Base-by-base conservation (phyloP, 2,888 invertebrate genomes). In the Dyspetes luteomarginatus region DNA sequence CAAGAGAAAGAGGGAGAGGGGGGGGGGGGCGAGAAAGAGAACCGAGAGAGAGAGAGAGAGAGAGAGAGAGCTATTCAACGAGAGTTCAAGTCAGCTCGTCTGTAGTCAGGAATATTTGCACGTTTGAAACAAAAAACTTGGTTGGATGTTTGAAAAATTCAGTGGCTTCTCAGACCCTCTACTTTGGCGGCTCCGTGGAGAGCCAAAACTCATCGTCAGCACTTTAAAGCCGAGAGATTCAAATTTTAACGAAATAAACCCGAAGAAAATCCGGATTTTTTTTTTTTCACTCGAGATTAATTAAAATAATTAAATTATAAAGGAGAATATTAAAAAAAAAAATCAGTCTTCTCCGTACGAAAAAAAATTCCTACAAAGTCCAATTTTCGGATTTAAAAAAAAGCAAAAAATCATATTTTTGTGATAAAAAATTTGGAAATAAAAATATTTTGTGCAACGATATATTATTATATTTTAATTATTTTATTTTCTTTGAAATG, bases 61-160 rank as follows among this genome's bases (percentile, higher is more conserved):
- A 60, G 19, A 3, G 52, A 19, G 43, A 15, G 19, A 55, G 64
- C 78, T 76, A 76, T 81, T 83, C 82, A 83, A 43, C 76, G 28
- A 52, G 65, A 58, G 56, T 56, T 74, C 36, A 50, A 76, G 78
- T 64, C 67, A 64, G 62, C 67, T 67, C 64, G 55, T 19, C 71
- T 67, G 15, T 67, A 73, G 62, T 56, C 56, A 69, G 78, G 84
- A 83, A 86, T 87, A 86, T 88, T 88, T 86, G 87, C 86, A 81
- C 87, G 81, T 78, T 82, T 82, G 81, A 52, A 74, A 74, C 65
- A 77, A 77, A 79, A 83, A 85, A 84, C 85, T 85, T 68, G 24
- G 64, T 56, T 67, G 80, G 75, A 58, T 73, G 83, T 81, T 83
- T 87, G 86, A 86, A 87, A 87, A 87, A 86, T 87, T 85, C 84